phyloP scores from a whole-genome alignment of 2,888 invertebrate genomes.

The Diploptera punctata region DNA sequence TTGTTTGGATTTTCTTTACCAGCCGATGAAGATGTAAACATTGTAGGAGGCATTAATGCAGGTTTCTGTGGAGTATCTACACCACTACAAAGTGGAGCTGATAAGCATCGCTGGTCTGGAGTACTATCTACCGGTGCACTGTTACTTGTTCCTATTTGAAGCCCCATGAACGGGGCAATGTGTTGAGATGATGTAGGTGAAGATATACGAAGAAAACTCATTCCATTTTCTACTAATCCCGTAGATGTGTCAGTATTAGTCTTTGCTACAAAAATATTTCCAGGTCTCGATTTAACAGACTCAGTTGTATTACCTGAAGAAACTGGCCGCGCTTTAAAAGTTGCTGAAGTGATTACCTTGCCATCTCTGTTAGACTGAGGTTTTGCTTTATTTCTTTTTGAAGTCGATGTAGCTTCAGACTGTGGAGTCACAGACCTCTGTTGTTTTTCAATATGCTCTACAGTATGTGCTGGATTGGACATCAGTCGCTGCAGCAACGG shows the following conservation, averaged over 20 bases:
- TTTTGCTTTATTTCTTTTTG: conserved; percentile 33
- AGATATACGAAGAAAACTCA: conserved; percentile 62
- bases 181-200: conserved; percentile 52
- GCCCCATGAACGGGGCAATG: conserved; percentile 25
- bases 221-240: conserved; percentile 22
- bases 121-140: neutral
- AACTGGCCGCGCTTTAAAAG: conserved; percentile 28
- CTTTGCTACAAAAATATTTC: neutral
- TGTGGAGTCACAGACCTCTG: conserved; percentile 80
- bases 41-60: conserved; percentile 84
- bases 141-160: neutral
- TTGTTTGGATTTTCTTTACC: conserved; percentile 51
- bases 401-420: conserved; percentile 7
- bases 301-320: conserved; percentile 16
- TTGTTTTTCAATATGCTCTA: conserved; percentile 89
- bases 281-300: neutral
- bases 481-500: conserved; percentile 77
- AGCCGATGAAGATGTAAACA: conserved; percentile 75
- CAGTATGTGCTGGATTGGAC: conserved; percentile 82
- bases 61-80: conserved; percentile 55
- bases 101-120: conserved; percentile 41
- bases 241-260: neutral
- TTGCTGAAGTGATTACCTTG: conserved; percentile 6
- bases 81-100: conserved; percentile 42
- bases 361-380: conserved; percentile 11